Evolutionary conservation across 2,797 vertebrate species (phyloP), one percentile per base, ranked within the genome.

Genomic region (Geotrypetes seraphini): DNA sequence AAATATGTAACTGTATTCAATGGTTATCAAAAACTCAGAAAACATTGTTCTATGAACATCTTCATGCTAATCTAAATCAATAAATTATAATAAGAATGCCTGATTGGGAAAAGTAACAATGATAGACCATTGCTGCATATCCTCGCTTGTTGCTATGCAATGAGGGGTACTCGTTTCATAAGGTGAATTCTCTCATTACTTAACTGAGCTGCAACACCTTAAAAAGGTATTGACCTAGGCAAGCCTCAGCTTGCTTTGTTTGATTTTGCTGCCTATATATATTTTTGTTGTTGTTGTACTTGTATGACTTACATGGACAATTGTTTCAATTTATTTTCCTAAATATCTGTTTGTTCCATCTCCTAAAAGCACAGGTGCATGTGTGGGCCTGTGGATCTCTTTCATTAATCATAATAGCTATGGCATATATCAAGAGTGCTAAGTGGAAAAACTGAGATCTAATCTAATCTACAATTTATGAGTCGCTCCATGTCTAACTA

Each of bases 181-280:
- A 4, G 24, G 6, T 17, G 28, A 5, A 7, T 40, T 57, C 28
- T 33, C 12, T 40, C 47, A 22, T 18, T 47, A 27, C 7, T 24
- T 39, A 42, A 54, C 6, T 44, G 13, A 31, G 12, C 18, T 16
- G 18, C 6, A 47, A 24, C 16, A 63, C 31, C 23, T 53, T 46
- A 46, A 43, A 63, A 49, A 16, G 39, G 0, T 41, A 25, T 19
- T 27, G 11, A 51, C 26, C 14, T 15, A 4, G 63, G 41, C 38
- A 63, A 56, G 45, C 31, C 36, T 58, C 43, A 37, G 19, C 42
- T 49, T 67, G 5, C 16, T 28, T 23, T 36, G 30, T 32, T 23
- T 22, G n/a, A 21, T 28, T 27, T 2, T 53, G 12, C 21, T 31
- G 44, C 14, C 33, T 47, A 4, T 36, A 39, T 32, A 50, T 39